Conservation (phyloP, 1,140 invertebrate species). For the Helicoverpa zea region DNA sequence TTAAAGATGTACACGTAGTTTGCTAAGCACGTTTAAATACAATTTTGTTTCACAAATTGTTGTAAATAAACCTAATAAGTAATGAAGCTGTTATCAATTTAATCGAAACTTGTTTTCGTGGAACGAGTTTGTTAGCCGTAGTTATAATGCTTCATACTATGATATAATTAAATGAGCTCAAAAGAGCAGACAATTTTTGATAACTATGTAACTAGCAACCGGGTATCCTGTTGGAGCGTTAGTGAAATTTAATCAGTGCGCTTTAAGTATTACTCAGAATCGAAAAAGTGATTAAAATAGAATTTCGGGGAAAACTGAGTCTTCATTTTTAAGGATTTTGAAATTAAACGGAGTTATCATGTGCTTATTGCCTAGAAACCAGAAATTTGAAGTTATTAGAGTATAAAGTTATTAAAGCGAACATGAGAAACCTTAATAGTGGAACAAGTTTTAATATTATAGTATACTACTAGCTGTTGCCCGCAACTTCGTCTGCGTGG, state of each 20-base stretch:
- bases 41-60: background rate
- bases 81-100: no score
- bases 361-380: no score
- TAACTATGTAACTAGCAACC: background rate
- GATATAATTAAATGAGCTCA: constrained; percentile 7
- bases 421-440: no score
- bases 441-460: no score
- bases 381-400: no score
- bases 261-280: constrained; percentile 18
- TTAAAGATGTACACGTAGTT: background rate
- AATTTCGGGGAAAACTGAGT: background rate
- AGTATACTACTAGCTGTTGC: no score
- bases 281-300: background rate
- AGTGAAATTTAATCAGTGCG: constrained; percentile 7
- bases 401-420: no score
- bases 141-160: background rate
- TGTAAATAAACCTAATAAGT: no score
- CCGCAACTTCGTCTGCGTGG: no score
- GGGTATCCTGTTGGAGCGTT: background rate
- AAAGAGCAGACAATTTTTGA: constrained; percentile 4
- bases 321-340: no score
- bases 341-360: no score
- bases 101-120: background rate
- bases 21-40: no score
- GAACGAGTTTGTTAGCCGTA: background rate